Percentiles rank a stretch among this genome's conserved stretches.
Evolutionary conservation across 2,113 vertebrate species (phyloP).

Genomic region (Prionailurus viverrinus): DNA sequence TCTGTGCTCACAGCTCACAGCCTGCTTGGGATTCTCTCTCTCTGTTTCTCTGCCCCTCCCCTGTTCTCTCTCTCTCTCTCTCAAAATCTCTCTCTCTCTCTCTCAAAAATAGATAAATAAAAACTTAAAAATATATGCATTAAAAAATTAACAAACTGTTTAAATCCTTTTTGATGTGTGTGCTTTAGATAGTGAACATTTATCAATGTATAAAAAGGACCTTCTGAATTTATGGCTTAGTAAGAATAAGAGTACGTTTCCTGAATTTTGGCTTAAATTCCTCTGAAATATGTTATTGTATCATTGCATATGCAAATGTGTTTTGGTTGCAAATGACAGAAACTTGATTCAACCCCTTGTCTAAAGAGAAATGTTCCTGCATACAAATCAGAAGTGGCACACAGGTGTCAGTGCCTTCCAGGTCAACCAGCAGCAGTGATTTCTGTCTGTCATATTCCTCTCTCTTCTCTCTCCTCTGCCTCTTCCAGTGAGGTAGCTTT

Average conservation of each 20-base stretch:
- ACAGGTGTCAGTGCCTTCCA: background rate
- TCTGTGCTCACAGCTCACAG: no score
- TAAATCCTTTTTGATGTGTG: background rate
- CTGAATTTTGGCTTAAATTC: background rate
- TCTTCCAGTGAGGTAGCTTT: background rate
- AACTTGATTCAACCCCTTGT: background rate
- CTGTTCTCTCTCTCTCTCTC: no score
- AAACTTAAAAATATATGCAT: no score
- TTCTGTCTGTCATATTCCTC: background rate
- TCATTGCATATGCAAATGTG: background rate
- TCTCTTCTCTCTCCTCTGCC: background rate
- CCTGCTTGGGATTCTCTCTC: no score
- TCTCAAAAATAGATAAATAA: no score
- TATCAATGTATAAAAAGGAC: background rate
- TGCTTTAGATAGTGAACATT: background rate
- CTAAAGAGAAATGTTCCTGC: background rate
- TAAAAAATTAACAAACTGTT: background rate
- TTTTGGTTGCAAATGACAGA: slow-evolving; percentile 43
- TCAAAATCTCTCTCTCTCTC: no score
- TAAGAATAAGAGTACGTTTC: background rate
- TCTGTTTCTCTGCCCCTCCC: no score
- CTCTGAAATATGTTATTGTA: background rate
- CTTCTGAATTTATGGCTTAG: background rate
- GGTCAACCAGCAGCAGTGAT: background rate
- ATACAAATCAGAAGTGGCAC: background rate